phyloP scores from a whole-genome alignment of 2,113 vertebrate species.

The Tachycineta bicolor region DNA sequence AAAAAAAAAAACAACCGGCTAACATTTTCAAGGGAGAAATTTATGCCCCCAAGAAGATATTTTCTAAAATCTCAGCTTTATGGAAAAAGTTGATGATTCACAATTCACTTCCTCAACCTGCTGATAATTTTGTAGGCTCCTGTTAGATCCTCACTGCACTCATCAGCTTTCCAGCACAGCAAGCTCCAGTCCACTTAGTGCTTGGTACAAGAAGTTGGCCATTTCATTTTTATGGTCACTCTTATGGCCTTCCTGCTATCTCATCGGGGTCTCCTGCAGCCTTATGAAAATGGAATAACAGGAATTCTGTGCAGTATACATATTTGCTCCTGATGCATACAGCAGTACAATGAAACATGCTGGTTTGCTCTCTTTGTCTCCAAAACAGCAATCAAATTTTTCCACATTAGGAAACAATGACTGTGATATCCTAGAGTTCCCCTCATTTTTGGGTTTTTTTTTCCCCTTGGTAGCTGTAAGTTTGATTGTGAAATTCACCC shows the following conservation, averaged over 20 bases:
- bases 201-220: neutral
- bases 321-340: neutral
- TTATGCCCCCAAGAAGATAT: neutral
- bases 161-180: neutral
- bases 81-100: neutral
- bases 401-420: neutral
- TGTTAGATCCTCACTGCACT: neutral
- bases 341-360: neutral
- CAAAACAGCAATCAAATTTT: neutral
- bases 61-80: neutral
- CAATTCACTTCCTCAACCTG: neutral
- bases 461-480: neutral
- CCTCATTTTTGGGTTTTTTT: neutral
- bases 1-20: neutral
- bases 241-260: neutral
- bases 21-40: neutral
- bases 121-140: neutral
- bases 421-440: neutral
- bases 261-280: neutral
- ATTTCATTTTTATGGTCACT: neutral
- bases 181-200: neutral
- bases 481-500: neutral
- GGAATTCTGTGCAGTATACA: neutral
- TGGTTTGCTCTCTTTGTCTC: neutral
- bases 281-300: neutral